These are phyloP conservation scores for Molanna angustata DNA, from an alignment of 2,888 invertebrate genomes.

Conservation along the genomic window DNA sequence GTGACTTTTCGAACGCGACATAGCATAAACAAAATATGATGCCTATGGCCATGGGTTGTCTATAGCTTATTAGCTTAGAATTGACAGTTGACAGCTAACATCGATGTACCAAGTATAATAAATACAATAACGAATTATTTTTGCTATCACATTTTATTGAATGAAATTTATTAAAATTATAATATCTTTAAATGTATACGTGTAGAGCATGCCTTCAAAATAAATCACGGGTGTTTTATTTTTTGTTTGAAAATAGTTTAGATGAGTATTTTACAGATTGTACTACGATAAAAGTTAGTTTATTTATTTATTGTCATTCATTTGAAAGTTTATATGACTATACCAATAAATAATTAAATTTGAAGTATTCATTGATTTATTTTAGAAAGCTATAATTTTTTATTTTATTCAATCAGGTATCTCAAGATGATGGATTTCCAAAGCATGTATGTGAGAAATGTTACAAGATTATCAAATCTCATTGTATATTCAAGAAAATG, in stretches of 20 bases:
- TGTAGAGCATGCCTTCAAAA: conserved; percentile 13
- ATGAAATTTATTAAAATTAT: too few relatives aligned
- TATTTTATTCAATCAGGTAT: conserved; percentile 13
- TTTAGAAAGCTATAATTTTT: not conserved
- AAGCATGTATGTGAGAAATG: conserved; percentile 19
- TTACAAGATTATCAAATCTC: conserved; percentile 15
- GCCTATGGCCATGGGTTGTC: too few relatives aligned
- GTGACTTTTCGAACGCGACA: too few relatives aligned
- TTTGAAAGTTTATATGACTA: too few relatives aligned
- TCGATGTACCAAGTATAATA: too few relatives aligned
- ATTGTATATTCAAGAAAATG: conserved; percentile 16
- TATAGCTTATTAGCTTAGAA: too few relatives aligned
- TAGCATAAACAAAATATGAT: too few relatives aligned
- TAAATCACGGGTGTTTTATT: conserved; percentile 2
- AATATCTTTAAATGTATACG: not conserved
- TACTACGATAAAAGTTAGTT: conserved; percentile 15
- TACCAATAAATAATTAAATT: too few relatives aligned
- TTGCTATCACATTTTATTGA: too few relatives aligned
- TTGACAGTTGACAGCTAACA: too few relatives aligned
- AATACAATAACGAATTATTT: too few relatives aligned
- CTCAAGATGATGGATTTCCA: conserved; percentile 19
- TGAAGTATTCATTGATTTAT: not conserved
- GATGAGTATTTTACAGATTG: conserved; percentile 12
- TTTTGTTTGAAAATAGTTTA: conserved; percentile 13
- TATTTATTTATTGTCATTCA: too few relatives aligned